Evolutionary conservation across 2,113 vertebrate species (phyloP).

Genomic region (Misgurnus mizolepis): DNA sequence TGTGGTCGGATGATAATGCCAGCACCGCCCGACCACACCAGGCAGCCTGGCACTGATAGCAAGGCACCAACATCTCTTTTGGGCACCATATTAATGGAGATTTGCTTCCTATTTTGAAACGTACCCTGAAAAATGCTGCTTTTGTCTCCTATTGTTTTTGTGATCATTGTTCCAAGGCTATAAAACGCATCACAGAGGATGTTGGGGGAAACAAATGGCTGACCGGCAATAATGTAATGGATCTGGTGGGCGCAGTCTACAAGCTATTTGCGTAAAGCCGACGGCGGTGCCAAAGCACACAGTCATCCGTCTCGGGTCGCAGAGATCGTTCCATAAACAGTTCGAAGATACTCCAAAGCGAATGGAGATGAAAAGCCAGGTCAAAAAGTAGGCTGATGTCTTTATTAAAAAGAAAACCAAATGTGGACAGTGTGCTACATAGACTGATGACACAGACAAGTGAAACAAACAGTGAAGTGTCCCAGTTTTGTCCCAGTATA

Average conservation of each 20-base stretch:
- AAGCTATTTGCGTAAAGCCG: neutral
- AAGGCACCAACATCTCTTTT: constrained; percentile 19
- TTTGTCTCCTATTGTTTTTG: constrained; percentile 33
- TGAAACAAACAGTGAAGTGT: no score
- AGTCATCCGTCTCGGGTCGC: neutral
- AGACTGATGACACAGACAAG: neutral
- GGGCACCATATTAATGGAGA: neutral
- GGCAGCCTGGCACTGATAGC: neutral
- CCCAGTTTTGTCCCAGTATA: no score
- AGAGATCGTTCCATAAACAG: constrained; percentile 2
- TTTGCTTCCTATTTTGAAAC: constrained; percentile 21
- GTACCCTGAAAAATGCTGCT: neutral
- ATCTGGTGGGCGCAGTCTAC: constrained; percentile 13
- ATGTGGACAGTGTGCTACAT: neutral
- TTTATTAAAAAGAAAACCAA: constrained; percentile 2
- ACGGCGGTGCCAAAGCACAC: neutral
- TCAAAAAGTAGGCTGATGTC: constrained; percentile 1
- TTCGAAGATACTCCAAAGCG: neutral
- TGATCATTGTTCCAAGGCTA: constrained; percentile 24
- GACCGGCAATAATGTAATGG: constrained; percentile 29
- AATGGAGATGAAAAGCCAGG: neutral
- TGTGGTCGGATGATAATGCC: constrained; percentile 38
- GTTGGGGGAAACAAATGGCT: constrained; percentile 32
- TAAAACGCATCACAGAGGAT: constrained; percentile 18
- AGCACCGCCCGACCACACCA: constrained; percentile 3